Evolutionary conservation across 1,140 invertebrate species (phyloP), one percentile per base, ranked within the genome.

Genomic region (Drosophila lacertosa): DNA sequence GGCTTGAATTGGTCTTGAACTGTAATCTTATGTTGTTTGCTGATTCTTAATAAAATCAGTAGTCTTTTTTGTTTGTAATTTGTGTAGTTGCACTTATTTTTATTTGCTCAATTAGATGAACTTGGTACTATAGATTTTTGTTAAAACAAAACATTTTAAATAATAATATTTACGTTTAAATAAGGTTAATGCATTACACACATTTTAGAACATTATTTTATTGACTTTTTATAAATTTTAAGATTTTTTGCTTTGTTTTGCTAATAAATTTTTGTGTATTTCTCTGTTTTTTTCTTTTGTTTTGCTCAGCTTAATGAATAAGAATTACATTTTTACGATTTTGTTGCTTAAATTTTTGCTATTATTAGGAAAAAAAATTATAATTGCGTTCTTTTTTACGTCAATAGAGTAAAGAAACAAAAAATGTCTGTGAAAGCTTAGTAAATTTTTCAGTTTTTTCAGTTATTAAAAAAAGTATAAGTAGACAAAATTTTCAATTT

Each of bases 141-240:
- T 60, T 53, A 64, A 77, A 86, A 88, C 77, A 86, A 77, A 83
- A 81, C 76, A 88, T 55, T 74, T 74, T 2, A 84, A 84, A 84
- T 84, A 80, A 82, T 82, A 83, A 81, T 77, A 47, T 54, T 59
- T 82, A 88, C 35, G 59, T 77, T 66, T 82, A 88, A 88, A 88
- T 88, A 88, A 88, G 78, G 69, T 88, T 88, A 89, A 89, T 88
- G 71, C 83, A 78, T 78, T 69, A 62, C 69, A 88, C 82, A 89
- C 71, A 88, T 88, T 88, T 86, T 88, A 72, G 60, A 88, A 88
- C 83, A 88, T 88, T 82, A 88, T 88, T 88, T 88, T 88, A 88
- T 88, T 88, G 82, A 88, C 82, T 88, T 86, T 86, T 74, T 66
- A 82, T 88, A 74, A 66, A 77, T 66, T 64, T 86, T 82, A 76